Conservation (phyloP, 1,140 invertebrate species). For the Ctenoplectra terminalis region DNA sequence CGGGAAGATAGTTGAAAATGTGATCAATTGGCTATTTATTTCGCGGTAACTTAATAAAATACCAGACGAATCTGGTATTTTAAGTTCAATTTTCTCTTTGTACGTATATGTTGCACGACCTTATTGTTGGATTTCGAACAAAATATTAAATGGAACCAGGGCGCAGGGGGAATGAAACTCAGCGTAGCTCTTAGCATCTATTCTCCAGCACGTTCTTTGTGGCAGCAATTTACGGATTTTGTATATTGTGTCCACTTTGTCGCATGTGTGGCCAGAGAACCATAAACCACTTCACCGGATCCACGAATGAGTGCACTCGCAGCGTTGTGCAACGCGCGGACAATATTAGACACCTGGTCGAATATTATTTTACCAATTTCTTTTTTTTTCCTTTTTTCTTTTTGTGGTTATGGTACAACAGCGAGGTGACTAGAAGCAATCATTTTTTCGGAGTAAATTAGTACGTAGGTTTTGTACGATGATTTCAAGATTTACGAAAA, state of each 20-base stretch:
- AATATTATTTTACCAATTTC: slow-evolving; percentile 8
- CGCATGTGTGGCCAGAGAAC: neutral
- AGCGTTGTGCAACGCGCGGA: neutral
- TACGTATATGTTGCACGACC: neutral
- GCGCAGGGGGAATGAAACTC: neutral
- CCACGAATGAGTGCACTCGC: slow-evolving; percentile 20
- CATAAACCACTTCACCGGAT: slow-evolving; percentile 25
- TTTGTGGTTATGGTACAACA: no score
- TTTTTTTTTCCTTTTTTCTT: no score
- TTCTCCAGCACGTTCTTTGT: slow-evolving; percentile 2
- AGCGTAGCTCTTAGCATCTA: slow-evolving; percentile 1
- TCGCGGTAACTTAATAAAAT: no score
- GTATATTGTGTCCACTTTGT: slow-evolving; percentile 27
- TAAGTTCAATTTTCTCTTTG: neutral
- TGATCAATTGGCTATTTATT: no score
- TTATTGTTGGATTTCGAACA: neutral
- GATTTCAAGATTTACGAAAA: no score
- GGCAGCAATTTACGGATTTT: slow-evolving; percentile 30
- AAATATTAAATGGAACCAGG: neutral
- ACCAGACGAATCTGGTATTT: no score
- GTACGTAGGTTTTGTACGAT: no score
- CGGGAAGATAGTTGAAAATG: no score
- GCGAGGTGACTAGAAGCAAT: no score
- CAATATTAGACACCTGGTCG: slow-evolving; percentile 30
- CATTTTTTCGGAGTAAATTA: no score